Conservation (phyloP, 2,797 vertebrate genomes). For the Microctenopoma stevenorrisi region DNA sequence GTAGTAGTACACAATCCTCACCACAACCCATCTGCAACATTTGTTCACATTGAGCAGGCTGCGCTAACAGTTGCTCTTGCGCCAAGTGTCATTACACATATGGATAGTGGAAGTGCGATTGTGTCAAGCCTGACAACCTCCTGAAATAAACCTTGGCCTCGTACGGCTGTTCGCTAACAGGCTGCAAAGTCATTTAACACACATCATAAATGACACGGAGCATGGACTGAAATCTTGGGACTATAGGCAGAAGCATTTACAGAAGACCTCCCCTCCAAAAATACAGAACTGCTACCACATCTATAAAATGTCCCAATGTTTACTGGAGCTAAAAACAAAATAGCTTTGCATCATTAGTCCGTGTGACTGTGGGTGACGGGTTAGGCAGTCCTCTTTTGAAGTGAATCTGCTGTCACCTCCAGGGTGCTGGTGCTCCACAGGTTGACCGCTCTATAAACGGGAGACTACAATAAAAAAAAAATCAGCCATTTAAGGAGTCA, state of each 20-base stretch:
- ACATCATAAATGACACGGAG: not conserved
- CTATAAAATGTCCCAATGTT: not conserved
- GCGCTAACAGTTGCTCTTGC: constrained; percentile 24
- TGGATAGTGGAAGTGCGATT: constrained; percentile 14
- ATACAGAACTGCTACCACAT: not conserved
- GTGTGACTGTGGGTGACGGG: not conserved
- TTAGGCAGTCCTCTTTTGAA: not conserved
- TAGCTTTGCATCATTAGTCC: not conserved
- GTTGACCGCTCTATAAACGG: not conserved
- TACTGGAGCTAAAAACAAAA: not conserved
- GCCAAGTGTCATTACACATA: constrained; percentile 33
- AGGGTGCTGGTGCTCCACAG: not conserved
- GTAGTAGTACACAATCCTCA: not conserved
- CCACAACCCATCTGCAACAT: constrained; percentile 12
- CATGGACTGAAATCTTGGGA: not conserved
- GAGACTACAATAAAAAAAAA: not conserved
- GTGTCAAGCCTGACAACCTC: constrained; percentile 39
- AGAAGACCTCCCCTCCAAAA: not conserved
- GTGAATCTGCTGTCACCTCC: not conserved
- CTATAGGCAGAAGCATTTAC: not conserved
- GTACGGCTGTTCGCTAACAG: not conserved
- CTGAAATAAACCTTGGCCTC: constrained; percentile 21
- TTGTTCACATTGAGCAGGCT: constrained; percentile 32
- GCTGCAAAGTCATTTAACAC: constrained; percentile 1
- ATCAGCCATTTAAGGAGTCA: not conserved